These are phyloP conservation scores for Pimpla rufipes DNA, from an alignment of 2,888 invertebrate species.

Conservation along the genomic window DNA sequence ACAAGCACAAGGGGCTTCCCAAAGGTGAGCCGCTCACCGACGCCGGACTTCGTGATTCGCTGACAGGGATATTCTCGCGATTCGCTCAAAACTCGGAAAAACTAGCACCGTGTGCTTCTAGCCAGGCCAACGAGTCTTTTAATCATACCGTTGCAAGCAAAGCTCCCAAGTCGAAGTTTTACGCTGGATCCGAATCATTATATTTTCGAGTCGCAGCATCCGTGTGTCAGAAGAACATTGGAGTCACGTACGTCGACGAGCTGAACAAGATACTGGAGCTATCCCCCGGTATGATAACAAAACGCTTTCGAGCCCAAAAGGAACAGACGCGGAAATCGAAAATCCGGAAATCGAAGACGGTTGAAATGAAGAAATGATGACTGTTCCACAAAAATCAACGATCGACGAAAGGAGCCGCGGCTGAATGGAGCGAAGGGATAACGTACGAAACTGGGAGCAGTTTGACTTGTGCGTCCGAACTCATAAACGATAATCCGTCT, in stretches of 20 bases:
- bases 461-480: constrained; percentile 20
- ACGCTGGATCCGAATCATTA: constrained; percentile 12
- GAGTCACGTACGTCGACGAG: constrained; percentile 6
- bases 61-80: background rate
- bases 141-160: constrained; percentile 3
- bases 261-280: constrained; percentile 19
- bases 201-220: constrained; percentile 11
- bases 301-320: constrained; percentile 27
- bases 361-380: constrained; percentile 29
- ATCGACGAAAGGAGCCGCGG: constrained; percentile 6
- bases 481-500: constrained; percentile 12
- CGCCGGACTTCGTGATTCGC: background rate
- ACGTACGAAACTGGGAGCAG: constrained; percentile 24
- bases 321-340: constrained; percentile 14
- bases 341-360: constrained; percentile 20
- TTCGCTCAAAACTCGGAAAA: constrained; percentile 53
- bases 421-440: constrained; percentile 34
- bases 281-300: constrained; percentile 6
- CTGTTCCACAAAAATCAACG: constrained; percentile 24
- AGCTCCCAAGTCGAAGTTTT: constrained; percentile 10
- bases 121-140: constrained; percentile 57
- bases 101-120: constrained; percentile 61
- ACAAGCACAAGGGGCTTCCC: constrained; percentile 42
- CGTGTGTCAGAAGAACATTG: constrained; percentile 43
- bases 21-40: constrained; percentile 20